These are phyloP conservation scores for Saccostrea glomerata DNA, from an alignment of 1,140 invertebrate species.

Conservation along the genomic window DNA sequence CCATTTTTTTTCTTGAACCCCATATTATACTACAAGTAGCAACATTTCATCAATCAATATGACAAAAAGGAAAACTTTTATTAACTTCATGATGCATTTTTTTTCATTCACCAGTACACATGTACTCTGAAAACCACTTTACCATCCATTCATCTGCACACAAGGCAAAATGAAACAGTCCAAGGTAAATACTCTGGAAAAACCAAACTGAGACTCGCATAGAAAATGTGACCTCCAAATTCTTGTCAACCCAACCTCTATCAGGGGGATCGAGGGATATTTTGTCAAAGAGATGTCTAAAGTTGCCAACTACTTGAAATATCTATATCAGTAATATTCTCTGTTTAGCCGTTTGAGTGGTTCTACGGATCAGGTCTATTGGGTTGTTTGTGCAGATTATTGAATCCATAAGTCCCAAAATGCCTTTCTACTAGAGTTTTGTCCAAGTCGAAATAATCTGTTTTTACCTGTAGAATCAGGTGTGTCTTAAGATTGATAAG, in stretches of 20 bases:
- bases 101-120: background rate
- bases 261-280: background rate
- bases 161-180: background rate
- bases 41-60: background rate
- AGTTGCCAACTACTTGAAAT: background rate
- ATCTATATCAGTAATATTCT: background rate
- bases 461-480: conserved; percentile 8
- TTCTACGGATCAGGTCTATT: background rate
- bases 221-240: conserved; percentile 10
- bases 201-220: background rate
- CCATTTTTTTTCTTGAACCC: too few relatives aligned
- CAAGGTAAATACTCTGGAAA: conserved; percentile 5
- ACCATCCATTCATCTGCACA: background rate
- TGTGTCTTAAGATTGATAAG: background rate
- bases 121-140: background rate
- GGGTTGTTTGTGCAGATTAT: conserved; percentile 17
- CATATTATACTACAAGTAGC: too few relatives aligned
- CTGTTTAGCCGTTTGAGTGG: background rate
- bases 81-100: background rate
- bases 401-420: background rate
- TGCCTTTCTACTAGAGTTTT: background rate
- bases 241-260: conserved; percentile 29
- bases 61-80: background rate
- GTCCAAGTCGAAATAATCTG: background rate
- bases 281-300: background rate